phyloP scores from a whole-genome alignment of 2,797 vertebrate species.

The Sebastes wilsoni region DNA sequence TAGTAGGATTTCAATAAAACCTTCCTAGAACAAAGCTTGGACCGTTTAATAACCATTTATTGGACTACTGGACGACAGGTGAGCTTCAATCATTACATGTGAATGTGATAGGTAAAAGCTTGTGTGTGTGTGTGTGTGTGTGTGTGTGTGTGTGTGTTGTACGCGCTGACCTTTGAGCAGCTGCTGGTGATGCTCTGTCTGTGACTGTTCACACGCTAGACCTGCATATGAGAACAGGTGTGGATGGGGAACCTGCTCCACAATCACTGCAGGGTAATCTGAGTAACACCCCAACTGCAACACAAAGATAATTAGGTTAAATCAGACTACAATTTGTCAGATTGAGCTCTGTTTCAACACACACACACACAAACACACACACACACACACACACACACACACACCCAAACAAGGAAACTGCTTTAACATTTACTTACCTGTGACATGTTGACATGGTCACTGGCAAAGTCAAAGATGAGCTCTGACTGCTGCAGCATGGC shows the following conservation, averaged over 20 bases:
- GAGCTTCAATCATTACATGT: background rate
- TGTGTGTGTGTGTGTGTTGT: background rate
- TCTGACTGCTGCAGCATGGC: slow-evolving; percentile 93
- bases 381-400: background rate
- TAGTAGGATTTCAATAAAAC: background rate
- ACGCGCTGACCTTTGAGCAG: slow-evolving; percentile 88
- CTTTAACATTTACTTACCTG: slow-evolving; percentile 82
- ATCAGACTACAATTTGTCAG: background rate
- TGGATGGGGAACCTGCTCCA: slow-evolving; percentile 91
- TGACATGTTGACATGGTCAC: slow-evolving; percentile 90
- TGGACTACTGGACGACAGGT: background rate
- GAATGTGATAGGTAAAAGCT: background rate
- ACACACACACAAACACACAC: background rate
- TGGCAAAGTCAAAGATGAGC: slow-evolving; percentile 93
- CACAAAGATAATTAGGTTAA: background rate
- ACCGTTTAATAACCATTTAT: background rate
- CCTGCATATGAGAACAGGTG: slow-evolving; percentile 90
- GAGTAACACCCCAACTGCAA: slow-evolving; percentile 86
- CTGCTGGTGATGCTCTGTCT: slow-evolving; percentile 83
- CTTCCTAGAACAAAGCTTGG: background rate
- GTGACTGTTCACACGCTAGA: slow-evolving; percentile 87
- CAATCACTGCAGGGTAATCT: slow-evolving; percentile 92
- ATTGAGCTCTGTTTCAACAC: background rate
- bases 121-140: background rate
- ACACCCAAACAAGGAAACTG: background rate